Percentiles rank a stretch among this genome's conserved stretches.
phyloP scores from a whole-genome alignment of 2,113 vertebrate species.

The Delphinus delphis region DNA sequence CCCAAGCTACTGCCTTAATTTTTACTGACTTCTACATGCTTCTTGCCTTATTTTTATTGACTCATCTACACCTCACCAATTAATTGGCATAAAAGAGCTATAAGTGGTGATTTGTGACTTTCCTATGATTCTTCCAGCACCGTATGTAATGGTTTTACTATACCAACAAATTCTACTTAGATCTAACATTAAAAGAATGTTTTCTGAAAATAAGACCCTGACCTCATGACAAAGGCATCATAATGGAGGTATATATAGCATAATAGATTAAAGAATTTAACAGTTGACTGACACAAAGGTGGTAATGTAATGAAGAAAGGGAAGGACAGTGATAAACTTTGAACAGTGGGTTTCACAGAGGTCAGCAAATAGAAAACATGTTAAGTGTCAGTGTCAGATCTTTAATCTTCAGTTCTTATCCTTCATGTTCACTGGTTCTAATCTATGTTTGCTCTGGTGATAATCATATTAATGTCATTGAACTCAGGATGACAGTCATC shows the following conservation, averaged over 20 bases:
- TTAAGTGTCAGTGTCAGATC: no score
- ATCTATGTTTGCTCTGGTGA: background rate
- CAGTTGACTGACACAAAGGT: background rate
- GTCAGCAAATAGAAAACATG: background rate
- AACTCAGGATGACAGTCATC: background rate
- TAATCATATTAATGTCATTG: background rate
- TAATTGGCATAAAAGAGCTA: background rate
- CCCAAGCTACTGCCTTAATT: background rate
- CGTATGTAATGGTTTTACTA: background rate
- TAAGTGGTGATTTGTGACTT: background rate
- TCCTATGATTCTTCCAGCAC: background rate
- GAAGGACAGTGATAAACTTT: background rate
- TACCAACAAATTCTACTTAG: background rate
- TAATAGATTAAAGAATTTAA: background rate
- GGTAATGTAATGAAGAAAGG: background rate
- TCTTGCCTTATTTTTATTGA: background rate
- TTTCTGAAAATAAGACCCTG: background rate
- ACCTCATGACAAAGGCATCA: background rate
- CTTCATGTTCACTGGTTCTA: background rate
- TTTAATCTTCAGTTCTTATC: background rate
- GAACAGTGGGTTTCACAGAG: background rate
- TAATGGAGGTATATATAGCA: background rate
- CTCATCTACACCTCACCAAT: background rate
- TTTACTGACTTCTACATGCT: background rate
- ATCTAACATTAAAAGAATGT: background rate